Evolutionary conservation across 2,113 vertebrate species (phyloP).

Genomic region (Urocolius indicus): DNA sequence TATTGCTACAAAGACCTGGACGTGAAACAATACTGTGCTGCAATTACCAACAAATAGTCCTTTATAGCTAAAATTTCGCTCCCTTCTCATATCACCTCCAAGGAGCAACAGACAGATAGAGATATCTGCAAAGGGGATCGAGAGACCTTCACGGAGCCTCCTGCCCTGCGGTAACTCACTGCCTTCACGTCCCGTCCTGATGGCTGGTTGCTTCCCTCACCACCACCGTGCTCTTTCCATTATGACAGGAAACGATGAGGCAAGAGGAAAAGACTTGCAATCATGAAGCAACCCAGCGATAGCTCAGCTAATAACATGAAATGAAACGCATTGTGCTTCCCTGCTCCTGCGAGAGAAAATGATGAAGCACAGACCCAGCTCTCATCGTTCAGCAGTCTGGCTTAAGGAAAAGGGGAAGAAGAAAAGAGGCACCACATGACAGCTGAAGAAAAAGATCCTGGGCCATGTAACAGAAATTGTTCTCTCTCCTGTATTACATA

Average conservation of each 20-base stretch:
- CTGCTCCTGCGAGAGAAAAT: constrained; percentile 53
- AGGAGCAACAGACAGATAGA: constrained; percentile 37
- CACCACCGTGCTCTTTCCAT: constrained; percentile 54
- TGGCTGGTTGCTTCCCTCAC: constrained; percentile 19
- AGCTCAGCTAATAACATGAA: constrained; percentile 66
- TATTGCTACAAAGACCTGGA: not conserved
- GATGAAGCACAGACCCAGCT: constrained; percentile 47
- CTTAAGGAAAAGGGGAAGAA: constrained; percentile 17
- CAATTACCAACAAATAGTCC: not conserved
- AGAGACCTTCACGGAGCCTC: constrained; percentile 7
- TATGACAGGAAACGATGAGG: constrained; percentile 61
- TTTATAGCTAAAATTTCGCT: not conserved
- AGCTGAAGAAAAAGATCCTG: constrained; percentile 63
- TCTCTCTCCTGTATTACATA: constrained; percentile 71
- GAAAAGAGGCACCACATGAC: not conserved
- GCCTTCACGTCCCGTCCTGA: constrained; percentile 35
- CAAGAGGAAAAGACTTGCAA: constrained; percentile 61
- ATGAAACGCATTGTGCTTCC: constrained; percentile 67
- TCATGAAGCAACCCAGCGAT: constrained; percentile 49
- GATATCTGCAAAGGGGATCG: constrained; percentile 11
- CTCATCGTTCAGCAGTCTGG: constrained; percentile 63
- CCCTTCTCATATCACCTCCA: not conserved
- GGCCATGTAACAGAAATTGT: constrained; percentile 61
- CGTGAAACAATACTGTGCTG: not conserved
- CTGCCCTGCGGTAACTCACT: not conserved